Evolutionary conservation across 2,888 invertebrate genomes (phyloP).

Genomic region (Salpingus planirostris): DNA sequence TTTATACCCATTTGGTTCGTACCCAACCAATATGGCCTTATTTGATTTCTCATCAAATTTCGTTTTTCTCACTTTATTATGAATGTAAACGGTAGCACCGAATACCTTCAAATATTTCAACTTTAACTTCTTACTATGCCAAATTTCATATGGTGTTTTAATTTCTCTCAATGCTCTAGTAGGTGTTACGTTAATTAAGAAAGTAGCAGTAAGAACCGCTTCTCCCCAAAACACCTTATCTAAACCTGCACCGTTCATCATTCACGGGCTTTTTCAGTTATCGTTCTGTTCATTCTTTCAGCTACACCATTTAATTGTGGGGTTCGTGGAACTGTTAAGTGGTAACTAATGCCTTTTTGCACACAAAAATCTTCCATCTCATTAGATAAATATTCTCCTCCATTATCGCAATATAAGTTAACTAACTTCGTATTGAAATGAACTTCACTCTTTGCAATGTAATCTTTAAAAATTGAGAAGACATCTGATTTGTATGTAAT

Average conservation of each 20-base stretch:
- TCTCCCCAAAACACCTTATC: slow-evolving; percentile 33
- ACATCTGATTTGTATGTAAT: slow-evolving; percentile 14
- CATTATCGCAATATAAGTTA: slow-evolving; percentile 14
- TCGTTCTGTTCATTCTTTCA: slow-evolving; percentile 9
- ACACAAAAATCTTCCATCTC: slow-evolving; percentile 9
- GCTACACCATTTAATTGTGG: slow-evolving; percentile 16
- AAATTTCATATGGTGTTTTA: slow-evolving; percentile 14
- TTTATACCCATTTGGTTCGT: no score
- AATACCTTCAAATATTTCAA: no score
- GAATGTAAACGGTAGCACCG: no score
- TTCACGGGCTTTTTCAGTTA: slow-evolving; percentile 22
- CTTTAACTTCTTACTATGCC: no score
- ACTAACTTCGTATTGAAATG: slow-evolving; percentile 14
- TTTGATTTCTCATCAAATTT: no score
- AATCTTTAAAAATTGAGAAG: slow-evolving; percentile 10
- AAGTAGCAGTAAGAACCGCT: slow-evolving; percentile 11
- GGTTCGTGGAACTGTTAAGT: slow-evolving; percentile 10
- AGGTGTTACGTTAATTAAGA: slow-evolving; percentile 14
- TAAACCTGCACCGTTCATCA: slow-evolving; percentile 21
- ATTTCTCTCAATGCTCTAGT: slow-evolving; percentile 19
- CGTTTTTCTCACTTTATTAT: no score
- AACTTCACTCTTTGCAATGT: slow-evolving; percentile 11
- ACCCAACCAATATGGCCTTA: no score
- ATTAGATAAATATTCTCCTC: slow-evolving; percentile 16
- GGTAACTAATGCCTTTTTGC: slow-evolving; percentile 12